Conservation (phyloP, 1,140 invertebrate genomes). For the Argopecten irradians region DNA sequence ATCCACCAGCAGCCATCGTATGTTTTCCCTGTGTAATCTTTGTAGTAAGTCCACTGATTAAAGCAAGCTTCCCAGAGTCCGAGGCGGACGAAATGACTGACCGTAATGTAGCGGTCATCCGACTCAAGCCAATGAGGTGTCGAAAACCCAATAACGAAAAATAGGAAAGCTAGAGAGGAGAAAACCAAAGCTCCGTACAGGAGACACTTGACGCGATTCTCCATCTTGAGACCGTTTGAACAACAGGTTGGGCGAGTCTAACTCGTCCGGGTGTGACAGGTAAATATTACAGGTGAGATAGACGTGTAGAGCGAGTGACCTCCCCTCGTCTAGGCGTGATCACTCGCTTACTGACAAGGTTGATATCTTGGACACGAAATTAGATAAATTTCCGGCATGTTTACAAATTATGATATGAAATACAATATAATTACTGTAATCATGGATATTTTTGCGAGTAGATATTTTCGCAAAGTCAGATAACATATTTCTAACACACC, state of each 20-base stretch:
- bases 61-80: conserved; percentile 99
- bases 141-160: conserved; percentile 51
- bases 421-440: too few species aligned
- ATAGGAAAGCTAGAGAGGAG: conserved; percentile 30
- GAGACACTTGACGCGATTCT: conserved; percentile 34
- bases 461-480: too few species aligned
- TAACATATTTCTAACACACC: too few species aligned
- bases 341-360: too few species aligned
- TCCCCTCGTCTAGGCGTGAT: background rate
- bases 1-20: conserved; percentile 96
- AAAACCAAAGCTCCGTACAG: conserved; percentile 30
- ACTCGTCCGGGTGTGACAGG: background rate
- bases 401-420: too few species aligned
- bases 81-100: conserved; percentile 79
- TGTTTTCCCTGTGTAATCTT: conserved; percentile 91
- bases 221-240: conserved; percentile 41
- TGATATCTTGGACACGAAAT: too few species aligned
- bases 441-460: too few species aligned
- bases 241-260: conserved; percentile 38
- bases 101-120: conserved; percentile 31
- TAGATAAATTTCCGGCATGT: too few species aligned
- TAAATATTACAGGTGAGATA: background rate
- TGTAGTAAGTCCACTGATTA: conserved; percentile 91
- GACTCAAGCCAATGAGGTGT: conserved; percentile 56
- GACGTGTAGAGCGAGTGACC: background rate